These are phyloP conservation scores for Caenorhabditis japonica DNA, from an alignment of 2,888 invertebrate species.

Conservation along the genomic window DNA sequence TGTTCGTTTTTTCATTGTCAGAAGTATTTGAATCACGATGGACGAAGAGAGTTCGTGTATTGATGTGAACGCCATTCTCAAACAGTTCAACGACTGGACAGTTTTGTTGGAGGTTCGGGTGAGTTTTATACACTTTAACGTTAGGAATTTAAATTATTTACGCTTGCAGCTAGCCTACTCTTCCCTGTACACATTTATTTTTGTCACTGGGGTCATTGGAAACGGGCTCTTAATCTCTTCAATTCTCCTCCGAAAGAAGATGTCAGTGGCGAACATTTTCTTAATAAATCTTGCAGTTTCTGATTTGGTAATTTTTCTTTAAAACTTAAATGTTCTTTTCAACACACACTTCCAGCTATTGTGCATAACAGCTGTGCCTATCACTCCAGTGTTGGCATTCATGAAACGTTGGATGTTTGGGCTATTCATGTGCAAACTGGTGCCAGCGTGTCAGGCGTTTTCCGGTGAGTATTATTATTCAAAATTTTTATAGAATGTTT, in stretches of 20 bases:
- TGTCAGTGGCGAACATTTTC: conserved; percentile 84
- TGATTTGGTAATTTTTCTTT: conserved; percentile 83
- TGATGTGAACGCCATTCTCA: conserved; percentile 70
- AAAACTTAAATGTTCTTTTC: too few species aligned
- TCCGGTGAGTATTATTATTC: conserved; percentile 63
- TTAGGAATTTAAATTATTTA: background rate
- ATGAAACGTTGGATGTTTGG: conserved; percentile 94
- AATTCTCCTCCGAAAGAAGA: conserved; percentile 67
- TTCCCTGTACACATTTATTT: conserved; percentile 71
- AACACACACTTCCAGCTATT: conserved; percentile 83
- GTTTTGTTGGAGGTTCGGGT: conserved; percentile 70
- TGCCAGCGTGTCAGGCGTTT: conserved; percentile 89
- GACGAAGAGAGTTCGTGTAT: conserved; percentile 57
- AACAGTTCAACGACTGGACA: conserved; percentile 71
- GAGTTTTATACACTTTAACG: conserved; percentile 13
- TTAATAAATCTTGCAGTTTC: conserved; percentile 95
- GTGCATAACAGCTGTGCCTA: conserved; percentile 93
- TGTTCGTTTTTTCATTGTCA: conserved; percentile 1
- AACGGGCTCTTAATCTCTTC: conserved; percentile 73
- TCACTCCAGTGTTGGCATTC: conserved; percentile 94
- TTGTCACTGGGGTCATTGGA: conserved; percentile 74
- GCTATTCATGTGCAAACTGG: conserved; percentile 88
- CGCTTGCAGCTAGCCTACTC: conserved; percentile 69
- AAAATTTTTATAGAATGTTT: too few species aligned
- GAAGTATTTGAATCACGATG: conserved; percentile 7